Evolutionary conservation across 2,888 invertebrate species (phyloP), one percentile per base, ranked within the genome.

Genomic region (Pandemis heparana): DNA sequence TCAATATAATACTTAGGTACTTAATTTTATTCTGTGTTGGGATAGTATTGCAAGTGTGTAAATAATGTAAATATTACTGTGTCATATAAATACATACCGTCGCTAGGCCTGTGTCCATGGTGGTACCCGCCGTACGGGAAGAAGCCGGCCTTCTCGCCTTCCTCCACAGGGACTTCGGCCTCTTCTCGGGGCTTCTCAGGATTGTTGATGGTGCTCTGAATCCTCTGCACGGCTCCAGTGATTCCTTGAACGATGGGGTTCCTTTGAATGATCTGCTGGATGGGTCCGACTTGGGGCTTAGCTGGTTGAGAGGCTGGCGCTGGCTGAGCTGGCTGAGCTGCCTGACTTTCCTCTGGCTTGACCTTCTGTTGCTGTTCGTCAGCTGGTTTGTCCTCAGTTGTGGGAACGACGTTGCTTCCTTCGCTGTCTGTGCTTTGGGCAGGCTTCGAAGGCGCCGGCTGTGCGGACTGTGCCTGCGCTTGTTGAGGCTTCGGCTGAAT

Each of bases 221-320:
- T 79, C 71, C 81, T 85, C 75, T 89, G 85, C 10, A 87, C 86
- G 5, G 87, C 84, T 0, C 80, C 81, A n/a, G 85, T 79, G 14
- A 89, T 80, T 4, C 87, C 86, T 69, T 86, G 83, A 4, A 85
- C 84, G 39, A 89, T 84, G 0, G 87, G 85, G 66, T 85, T 88
- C 69, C 82, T 85, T 75, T 85, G 85, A 12, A 87, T 83, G 6
- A 87, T 83, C 74, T 86, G 87, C 68, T 80, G 80, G 46, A 89
- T 86, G 0, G 89, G 87, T 1, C 85, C 80, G 6, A 63, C 46
- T 43, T 77, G 78, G 12, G 63, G 56, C 41, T 69, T 39, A 2
- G 61, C 61, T 61, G 38, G 61, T 3, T 53, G 46, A 10, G 46
- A 14, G n/a, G 16, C 51, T 32, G 23, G 23, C 23, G 23, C 23